Base-by-base conservation (phyloP, 2,888 invertebrate genomes). In the Siphlonurus alternatus region DNA sequence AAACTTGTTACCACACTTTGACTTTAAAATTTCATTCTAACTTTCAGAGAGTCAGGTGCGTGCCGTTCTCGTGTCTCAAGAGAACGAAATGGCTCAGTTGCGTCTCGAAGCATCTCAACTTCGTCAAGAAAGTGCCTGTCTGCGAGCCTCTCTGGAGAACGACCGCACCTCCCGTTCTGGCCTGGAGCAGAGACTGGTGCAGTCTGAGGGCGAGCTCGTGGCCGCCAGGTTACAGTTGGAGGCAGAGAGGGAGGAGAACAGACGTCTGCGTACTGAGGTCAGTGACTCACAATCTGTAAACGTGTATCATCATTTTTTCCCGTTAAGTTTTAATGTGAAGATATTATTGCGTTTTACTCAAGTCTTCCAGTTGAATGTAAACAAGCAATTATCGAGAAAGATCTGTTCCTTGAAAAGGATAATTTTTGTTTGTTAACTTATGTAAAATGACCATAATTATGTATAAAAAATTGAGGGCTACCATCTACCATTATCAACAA, bases 1-100 rank as follows among this genome's bases (percentile, higher is more conserved):
- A n/a, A n/a, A n/a, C n/a, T n/a, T n/a, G n/a, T n/a, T n/a, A n/a
- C n/a, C n/a, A n/a, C n/a, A n/a, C n/a, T n/a, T n/a, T n/a, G n/a
- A n/a, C n/a, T n/a, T n/a, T n/a, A n/a, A n/a, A n/a, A n/a, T n/a
- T n/a, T n/a, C n/a, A n/a, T n/a, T n/a, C n/a, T n/a, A 38, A 38
- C 25, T 70, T 71, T 22, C 65, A 80, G 85, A 82, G 70, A 81
- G 82, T 67, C 78, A 80, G 62, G 80, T 87, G 54, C 77, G 90
- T 53, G 82, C 83, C 65, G 80, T 83, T 67, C 72, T 89, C 20
- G 75, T 85, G 60, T 82, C 84, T 15, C 74, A 89, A 63, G 88
- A 93, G 70, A 85, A 85, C 67, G 87, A 89, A 65, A 83, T 84
- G 66, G 73, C 86, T 18, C 78, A 84, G 67, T 76, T 83, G 0